A percentile compares a stretch with the other conserved stretches of the same genome.
phyloP scores from a whole-genome alignment of 2,888 invertebrate genomes.

The Amiota communis region DNA sequence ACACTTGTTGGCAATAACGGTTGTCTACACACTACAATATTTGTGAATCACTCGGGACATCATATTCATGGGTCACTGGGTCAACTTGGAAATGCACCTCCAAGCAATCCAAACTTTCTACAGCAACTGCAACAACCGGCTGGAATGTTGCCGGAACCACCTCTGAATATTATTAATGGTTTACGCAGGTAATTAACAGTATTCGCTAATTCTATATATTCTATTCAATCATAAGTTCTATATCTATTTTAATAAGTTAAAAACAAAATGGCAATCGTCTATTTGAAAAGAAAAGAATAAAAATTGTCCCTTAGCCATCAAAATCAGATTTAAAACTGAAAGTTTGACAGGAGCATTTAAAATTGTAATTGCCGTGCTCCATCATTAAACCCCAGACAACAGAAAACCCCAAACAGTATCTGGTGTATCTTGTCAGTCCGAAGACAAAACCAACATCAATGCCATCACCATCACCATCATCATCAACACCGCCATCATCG shows the following conservation, averaged over 20 bases:
- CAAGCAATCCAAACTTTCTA: conserved; percentile 49
- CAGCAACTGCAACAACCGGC: conserved; percentile 48
- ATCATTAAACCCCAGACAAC: conserved; percentile 34
- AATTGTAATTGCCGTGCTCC: conserved; percentile 67
- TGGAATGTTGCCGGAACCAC: too few relatives aligned
- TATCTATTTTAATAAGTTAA: too few relatives aligned
- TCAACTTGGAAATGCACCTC: conserved; percentile 57
- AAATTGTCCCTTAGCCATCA: neutral
- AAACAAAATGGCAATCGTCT: too few relatives aligned
- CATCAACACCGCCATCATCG: neutral
- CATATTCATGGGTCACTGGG: conserved; percentile 55
- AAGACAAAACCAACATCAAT: neutral
- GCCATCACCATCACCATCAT: conserved; percentile 21
- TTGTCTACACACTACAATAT: conserved; percentile 70
- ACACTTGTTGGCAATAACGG: conserved; percentile 57
- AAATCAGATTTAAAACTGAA: conserved; percentile 42
- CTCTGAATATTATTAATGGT: too few relatives aligned
- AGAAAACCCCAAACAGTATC: neutral
- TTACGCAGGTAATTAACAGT: too few relatives aligned
- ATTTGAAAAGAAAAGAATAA: neutral
- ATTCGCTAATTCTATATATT: too few relatives aligned
- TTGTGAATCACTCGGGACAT: conserved; percentile 56
- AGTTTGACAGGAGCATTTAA: conserved; percentile 66
- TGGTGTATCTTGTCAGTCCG: conserved; percentile 35
- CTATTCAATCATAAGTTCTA: too few relatives aligned